Conservation (phyloP, 53 echinoderm and acorn worm genomes). For the Patiria pectinifera region DNA sequence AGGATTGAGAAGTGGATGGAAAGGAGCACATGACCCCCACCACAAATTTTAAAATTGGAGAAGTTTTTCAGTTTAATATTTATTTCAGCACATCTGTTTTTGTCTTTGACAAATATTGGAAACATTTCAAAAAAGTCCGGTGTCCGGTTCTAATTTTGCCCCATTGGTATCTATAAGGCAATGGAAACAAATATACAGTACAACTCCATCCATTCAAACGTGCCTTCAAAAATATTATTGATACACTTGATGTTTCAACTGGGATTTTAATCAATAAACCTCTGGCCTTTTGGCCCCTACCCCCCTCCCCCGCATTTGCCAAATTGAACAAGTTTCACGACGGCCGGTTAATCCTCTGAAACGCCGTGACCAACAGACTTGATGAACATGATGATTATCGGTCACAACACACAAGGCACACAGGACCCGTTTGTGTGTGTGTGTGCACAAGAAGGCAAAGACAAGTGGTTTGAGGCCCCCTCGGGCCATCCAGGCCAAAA, state of each 20-base stretch:
- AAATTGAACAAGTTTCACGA: constrained; percentile 22
- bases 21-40: neutral
- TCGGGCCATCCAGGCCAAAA: neutral
- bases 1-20: neutral
- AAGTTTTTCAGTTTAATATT: neutral
- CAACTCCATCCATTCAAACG: neutral
- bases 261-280: neutral
- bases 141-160: too few species aligned
- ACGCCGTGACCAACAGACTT: neutral
- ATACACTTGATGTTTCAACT: neutral
- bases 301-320: constrained; percentile 2
- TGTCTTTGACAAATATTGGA: too few species aligned
- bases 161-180: too few species aligned
- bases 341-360: constrained; percentile 30
- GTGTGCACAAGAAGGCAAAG: neutral
- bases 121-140: too few species aligned
- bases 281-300: neutral
- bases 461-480: constrained; percentile 26
- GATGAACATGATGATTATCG: neutral
- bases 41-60: neutral
- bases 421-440: neutral
- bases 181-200: neutral
- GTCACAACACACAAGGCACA: neutral
- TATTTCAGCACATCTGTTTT: too few species aligned
- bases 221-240: neutral